These are phyloP conservation scores for Pelusios castaneus DNA, from an alignment of 2,113 vertebrate species.

Conservation along the genomic window DNA sequence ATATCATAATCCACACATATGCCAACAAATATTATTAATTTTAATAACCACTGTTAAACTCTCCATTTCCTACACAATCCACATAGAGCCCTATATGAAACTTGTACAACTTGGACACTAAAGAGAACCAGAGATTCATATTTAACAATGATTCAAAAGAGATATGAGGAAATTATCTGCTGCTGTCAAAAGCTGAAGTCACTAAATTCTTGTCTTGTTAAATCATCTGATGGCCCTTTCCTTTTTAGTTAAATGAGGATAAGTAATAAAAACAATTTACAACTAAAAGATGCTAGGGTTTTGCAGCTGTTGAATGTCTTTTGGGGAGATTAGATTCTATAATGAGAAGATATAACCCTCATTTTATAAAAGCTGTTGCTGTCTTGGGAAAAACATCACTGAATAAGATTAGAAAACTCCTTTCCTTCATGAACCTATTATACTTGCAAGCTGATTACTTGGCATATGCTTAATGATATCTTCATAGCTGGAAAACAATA, in stretches of 20 bases:
- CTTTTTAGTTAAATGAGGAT: conserved; percentile 82
- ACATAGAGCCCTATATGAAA: conserved; percentile 40
- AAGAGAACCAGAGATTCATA: conserved; percentile 57
- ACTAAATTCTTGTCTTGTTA: conserved; percentile 79
- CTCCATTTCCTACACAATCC: conserved; percentile 37
- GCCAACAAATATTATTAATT: neutral
- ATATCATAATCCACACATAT: neutral
- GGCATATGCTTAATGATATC: conserved; percentile 79
- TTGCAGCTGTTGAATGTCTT: conserved; percentile 82
- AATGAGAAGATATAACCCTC: conserved; percentile 84
- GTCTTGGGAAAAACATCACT: conserved; percentile 79
- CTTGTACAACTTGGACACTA: conserved; percentile 49
- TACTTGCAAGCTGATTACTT: conserved; percentile 71
- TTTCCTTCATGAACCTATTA: conserved; percentile 78
- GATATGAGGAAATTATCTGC: conserved; percentile 68
- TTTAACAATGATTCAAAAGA: conserved; percentile 55
- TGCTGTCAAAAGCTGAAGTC: conserved; percentile 72
- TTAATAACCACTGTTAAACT: neutral
- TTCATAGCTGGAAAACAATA: conserved; percentile 74
- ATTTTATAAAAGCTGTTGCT: conserved; percentile 83
- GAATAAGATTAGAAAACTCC: conserved; percentile 77
- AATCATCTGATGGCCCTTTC: conserved; percentile 74
- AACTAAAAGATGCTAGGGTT: conserved; percentile 72
- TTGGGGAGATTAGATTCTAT: conserved; percentile 83
- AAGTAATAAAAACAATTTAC: conserved; percentile 84